Conservation (phyloP, 2,888 invertebrate genomes). For the Phrixothrix hirtus region DNA sequence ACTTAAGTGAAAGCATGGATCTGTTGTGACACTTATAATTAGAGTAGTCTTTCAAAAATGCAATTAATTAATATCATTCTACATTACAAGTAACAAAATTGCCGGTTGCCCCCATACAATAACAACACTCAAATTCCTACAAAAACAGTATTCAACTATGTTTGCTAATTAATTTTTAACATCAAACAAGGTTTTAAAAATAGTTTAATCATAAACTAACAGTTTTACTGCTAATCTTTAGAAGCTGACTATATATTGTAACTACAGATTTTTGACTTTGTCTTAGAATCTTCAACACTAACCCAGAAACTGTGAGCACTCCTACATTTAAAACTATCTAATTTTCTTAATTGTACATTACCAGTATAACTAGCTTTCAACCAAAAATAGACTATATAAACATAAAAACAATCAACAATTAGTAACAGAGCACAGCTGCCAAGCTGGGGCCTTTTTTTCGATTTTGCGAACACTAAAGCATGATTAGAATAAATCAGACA, state of each 20-base stretch:
- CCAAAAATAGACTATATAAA: constrained; percentile 59
- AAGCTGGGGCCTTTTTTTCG: constrained; percentile 35
- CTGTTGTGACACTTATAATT: constrained; percentile 25
- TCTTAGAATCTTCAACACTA: constrained; percentile 17
- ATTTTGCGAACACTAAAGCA: constrained; percentile 37
- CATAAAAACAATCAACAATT: constrained; percentile 59
- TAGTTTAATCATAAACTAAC: constrained; percentile 10
- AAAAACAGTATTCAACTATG: constrained; percentile 16
- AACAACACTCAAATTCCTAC: constrained; percentile 28
- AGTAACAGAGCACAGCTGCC: constrained; percentile 52
- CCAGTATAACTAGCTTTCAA: constrained; percentile 54
- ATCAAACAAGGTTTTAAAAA: constrained; percentile 15
- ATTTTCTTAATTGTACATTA: constrained; percentile 38
- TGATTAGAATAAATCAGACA: constrained; percentile 20
- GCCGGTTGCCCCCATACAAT: constrained; percentile 24
- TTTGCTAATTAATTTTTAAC: constrained; percentile 18
- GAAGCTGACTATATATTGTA: constrained; percentile 19
- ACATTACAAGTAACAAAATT: constrained; percentile 24
- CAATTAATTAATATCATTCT: constrained; percentile 21
- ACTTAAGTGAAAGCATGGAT: constrained; percentile 4
- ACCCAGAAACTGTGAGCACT: constrained; percentile 38
- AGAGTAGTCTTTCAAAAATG: constrained; percentile 7
- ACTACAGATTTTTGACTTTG: constrained; percentile 11
- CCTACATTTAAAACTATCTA: constrained; percentile 31
- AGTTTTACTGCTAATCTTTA: constrained; percentile 21